Conservation (phyloP, 1,140 invertebrate genomes). For the Tribolium madens region DNA sequence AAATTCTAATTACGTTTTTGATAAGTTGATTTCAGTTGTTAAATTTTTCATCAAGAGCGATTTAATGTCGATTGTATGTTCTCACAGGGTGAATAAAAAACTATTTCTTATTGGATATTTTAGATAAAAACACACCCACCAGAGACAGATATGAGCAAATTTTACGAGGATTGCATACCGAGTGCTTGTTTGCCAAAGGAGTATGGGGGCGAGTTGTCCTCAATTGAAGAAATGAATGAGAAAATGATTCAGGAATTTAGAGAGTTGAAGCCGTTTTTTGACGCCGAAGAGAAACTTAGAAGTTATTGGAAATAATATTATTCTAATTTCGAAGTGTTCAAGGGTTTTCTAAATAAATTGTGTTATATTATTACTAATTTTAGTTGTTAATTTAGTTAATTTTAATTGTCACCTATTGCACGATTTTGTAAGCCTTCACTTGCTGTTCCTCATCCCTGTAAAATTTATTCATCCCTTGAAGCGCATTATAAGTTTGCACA, state of each 20-base stretch:
- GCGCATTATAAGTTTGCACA: constrained; percentile 60
- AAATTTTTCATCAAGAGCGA: constrained; percentile 80
- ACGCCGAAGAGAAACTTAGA: constrained; percentile 49
- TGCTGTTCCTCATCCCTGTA: constrained; percentile 65
- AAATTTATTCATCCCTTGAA: constrained; percentile 64
- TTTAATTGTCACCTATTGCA: too few relatives aligned
- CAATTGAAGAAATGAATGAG: constrained; percentile 22
- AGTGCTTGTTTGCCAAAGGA: background rate
- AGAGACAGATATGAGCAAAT: background rate
- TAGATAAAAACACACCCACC: background rate
- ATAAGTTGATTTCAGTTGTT: constrained; percentile 75
- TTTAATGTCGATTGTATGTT: constrained; percentile 68
- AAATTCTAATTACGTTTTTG: constrained; percentile 76
- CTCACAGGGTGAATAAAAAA: background rate
- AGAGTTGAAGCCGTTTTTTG: constrained; percentile 51
- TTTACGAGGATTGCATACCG: background rate
- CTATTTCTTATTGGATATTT: background rate
- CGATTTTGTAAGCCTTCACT: constrained; percentile 49
- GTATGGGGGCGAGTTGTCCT: background rate
- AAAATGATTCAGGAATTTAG: constrained; percentile 49
- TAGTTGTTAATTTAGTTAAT: too few relatives aligned
- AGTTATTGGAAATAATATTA: background rate
- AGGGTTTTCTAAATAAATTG: too few relatives aligned
- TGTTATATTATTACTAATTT: too few relatives aligned
- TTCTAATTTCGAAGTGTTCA: too few relatives aligned